A percentile compares a stretch with the other conserved stretches of the same genome.
Conservation (phyloP, 2,888 invertebrate genomes). For the Leptogaster cylindrica region DNA sequence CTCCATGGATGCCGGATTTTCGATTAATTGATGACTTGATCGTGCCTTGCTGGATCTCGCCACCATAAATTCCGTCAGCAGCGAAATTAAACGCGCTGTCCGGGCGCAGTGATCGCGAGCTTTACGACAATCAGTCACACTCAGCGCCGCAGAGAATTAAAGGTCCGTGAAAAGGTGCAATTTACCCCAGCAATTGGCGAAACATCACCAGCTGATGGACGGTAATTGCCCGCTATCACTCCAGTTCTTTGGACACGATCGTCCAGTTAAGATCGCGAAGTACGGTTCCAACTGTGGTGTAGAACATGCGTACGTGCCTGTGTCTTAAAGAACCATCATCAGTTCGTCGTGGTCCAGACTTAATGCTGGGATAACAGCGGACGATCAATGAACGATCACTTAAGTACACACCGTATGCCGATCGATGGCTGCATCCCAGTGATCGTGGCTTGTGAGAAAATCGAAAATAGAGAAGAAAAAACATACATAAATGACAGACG, state of each 20-base stretch:
- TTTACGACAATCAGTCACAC: slow-evolving; percentile 22
- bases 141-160: slow-evolving; percentile 8
- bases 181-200: slow-evolving; percentile 15
- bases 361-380: slow-evolving; percentile 29
- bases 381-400: slow-evolving; percentile 32
- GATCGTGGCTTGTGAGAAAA: slow-evolving; percentile 22
- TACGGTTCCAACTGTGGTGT: not conserved
- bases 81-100: not conserved
- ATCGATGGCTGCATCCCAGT: slow-evolving; percentile 22
- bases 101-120: not conserved
- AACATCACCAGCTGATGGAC: slow-evolving; percentile 20
- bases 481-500: not conserved
- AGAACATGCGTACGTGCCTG: slow-evolving; percentile 30
- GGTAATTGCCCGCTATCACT: slow-evolving; percentile 31
- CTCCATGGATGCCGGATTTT: not conserved
- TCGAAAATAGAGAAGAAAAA: not conserved
- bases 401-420: slow-evolving; percentile 14
- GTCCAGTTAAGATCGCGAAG: not conserved
- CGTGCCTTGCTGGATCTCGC: not conserved
- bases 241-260: slow-evolving; percentile 1
- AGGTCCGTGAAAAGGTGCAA: not conserved
- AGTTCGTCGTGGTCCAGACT: not conserved
- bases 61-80: not conserved
- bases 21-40: slow-evolving; percentile 27
- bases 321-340: slow-evolving; percentile 28